Conservation (phyloP, 2,797 vertebrate species). For the Manis pentadactyla region DNA sequence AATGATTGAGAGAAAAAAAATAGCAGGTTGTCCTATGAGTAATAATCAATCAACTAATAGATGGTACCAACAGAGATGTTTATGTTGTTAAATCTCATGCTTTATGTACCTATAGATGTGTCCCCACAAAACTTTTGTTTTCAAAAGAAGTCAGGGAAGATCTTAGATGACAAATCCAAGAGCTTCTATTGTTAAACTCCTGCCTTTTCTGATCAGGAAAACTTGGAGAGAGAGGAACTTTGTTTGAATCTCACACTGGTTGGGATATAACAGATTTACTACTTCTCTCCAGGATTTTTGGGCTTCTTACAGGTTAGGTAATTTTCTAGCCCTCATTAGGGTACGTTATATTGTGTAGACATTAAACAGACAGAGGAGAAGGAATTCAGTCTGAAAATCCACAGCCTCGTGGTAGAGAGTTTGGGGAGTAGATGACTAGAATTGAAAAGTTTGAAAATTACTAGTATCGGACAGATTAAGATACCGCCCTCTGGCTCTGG, state of each 20-base stretch:
- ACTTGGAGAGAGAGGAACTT: not conserved
- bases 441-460: not conserved
- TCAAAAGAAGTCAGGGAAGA: not conserved
- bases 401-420: not conserved
- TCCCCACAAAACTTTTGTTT: constrained; percentile 2
- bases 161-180: not conserved
- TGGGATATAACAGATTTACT: not conserved
- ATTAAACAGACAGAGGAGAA: not conserved
- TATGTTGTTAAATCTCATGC: constrained; percentile 17
- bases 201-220: not conserved
- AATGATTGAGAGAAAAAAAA: not conserved
- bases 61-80: constrained; percentile 15
- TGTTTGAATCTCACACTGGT: not conserved
- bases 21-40: not conserved
- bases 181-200: not conserved
- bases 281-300: not conserved
- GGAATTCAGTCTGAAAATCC: not conserved
- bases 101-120: constrained; percentile 26
- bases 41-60: not conserved
- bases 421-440: not conserved
- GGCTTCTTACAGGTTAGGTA: not conserved
- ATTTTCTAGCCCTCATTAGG: not conserved
- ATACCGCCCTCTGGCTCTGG: not conserved
- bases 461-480: not conserved
- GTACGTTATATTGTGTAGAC: not conserved